phyloP scores from a whole-genome alignment of 2,888 invertebrate species.

The Parnassius orleans region DNA sequence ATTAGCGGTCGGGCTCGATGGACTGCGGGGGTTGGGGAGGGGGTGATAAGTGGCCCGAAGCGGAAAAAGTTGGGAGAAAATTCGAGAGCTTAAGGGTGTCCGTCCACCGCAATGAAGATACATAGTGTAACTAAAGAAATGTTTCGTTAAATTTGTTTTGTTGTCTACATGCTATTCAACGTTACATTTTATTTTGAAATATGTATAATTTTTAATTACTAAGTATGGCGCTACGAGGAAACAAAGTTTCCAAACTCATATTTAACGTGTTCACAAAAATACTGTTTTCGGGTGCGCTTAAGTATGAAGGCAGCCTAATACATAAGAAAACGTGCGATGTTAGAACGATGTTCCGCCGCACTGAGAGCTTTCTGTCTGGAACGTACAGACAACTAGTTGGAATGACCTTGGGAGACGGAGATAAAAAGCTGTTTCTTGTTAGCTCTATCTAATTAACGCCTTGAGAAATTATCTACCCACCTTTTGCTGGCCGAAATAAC shows the following conservation, averaged over 20 bases:
- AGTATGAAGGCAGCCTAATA: conserved; percentile 19
- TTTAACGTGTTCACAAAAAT: not conserved
- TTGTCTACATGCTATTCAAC: not conserved
- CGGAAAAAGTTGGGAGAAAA: conserved; percentile 75
- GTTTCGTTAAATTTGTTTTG: not conserved
- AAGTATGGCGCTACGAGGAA: not conserved
- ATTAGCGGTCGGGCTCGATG: conserved; percentile 76
- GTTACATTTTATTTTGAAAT: too few species aligned
- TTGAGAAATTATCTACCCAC: conserved; percentile 27
- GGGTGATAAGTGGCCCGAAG: conserved; percentile 71
- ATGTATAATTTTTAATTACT: not conserved
- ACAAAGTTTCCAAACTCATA: not conserved
- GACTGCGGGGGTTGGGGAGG: conserved; percentile 49
- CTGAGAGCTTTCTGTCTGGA: conserved; percentile 18
- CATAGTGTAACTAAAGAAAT: not conserved
- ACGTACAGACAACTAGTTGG: conserved; percentile 21
- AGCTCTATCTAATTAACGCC: conserved; percentile 28
- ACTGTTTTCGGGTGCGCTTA: not conserved
- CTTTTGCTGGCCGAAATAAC: conserved; percentile 23
- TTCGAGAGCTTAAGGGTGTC: conserved; percentile 50
- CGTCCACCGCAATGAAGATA: conserved; percentile 10
- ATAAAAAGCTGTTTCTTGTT: conserved; percentile 29
- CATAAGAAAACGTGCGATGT: conserved; percentile 22
- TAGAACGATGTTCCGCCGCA: conserved; percentile 21
- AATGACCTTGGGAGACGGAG: conserved; percentile 26